phyloP scores from a whole-genome alignment of 2,113 vertebrate genomes.

The Mastomys coucha region DNA sequence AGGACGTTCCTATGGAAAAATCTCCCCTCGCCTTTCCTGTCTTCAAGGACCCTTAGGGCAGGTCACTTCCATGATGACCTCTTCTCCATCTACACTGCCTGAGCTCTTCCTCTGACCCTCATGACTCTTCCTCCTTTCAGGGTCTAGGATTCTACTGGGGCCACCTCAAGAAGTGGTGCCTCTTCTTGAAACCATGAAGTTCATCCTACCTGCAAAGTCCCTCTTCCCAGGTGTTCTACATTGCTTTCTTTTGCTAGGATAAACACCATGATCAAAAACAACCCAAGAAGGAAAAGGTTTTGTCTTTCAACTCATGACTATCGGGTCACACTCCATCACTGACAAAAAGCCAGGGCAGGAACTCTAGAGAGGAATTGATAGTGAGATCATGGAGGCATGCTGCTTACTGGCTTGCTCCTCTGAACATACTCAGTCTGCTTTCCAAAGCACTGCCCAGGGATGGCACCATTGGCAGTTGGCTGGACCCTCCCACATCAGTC shows the following conservation, averaged over 20 bases:
- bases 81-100: rapidly evolving
- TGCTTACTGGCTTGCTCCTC: neutral
- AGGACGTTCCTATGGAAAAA: neutral
- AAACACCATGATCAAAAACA: neutral
- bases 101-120: neutral
- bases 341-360: neutral
- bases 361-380: neutral
- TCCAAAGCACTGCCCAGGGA: neutral
- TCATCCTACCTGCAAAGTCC: neutral
- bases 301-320: neutral
- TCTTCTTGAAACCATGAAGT: neutral
- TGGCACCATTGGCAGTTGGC: neutral
- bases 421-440: neutral
- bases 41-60: neutral
- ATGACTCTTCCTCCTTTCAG: rapidly evolving
- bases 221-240: neutral
- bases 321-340: neutral
- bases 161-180: neutral
- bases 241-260: neutral
- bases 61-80: neutral
- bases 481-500: too few species aligned
- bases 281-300: neutral
- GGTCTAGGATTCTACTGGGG: rapidly evolving
- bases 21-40: neutral
- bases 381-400: neutral